Evolutionary conservation across 2,888 invertebrate species (phyloP).

Genomic region (Electrophaes corylata): DNA sequence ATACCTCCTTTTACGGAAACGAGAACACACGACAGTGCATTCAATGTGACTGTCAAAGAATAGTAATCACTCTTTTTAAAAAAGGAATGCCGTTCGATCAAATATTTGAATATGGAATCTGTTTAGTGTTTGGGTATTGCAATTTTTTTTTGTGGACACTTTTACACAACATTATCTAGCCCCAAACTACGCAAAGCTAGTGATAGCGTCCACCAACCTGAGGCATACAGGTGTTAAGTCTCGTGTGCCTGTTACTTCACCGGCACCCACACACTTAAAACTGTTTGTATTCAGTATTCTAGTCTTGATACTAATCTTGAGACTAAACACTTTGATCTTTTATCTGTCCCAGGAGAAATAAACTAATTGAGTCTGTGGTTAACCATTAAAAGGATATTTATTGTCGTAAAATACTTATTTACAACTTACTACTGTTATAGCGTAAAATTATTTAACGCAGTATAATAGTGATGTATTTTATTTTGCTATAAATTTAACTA

Average conservation of each 20-base stretch:
- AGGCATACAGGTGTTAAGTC: too few species aligned
- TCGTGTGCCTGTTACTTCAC: too few species aligned
- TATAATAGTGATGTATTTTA: slow-evolving; percentile 27
- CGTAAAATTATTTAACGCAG: slow-evolving; percentile 29
- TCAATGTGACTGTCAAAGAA: slow-evolving; percentile 13
- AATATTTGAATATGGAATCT: slow-evolving; percentile 12
- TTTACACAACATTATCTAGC: too few species aligned
- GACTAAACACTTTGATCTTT: slow-evolving; percentile 7
- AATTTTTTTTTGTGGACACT: too few species aligned
- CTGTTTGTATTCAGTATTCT: too few species aligned
- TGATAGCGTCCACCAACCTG: too few species aligned
- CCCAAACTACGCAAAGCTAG: too few species aligned
- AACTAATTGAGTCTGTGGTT: slow-evolving; percentile 28
- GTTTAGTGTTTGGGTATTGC: background rate
- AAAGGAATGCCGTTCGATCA: slow-evolving; percentile 3
- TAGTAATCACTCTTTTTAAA: slow-evolving; percentile 5
- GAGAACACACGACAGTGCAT: slow-evolving; percentile 19
- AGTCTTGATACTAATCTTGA: background rate
- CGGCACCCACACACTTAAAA: too few species aligned
- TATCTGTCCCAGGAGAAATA: slow-evolving; percentile 14
- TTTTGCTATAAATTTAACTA: background rate
- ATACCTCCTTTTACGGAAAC: slow-evolving; percentile 16
- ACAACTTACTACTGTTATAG: slow-evolving; percentile 29
- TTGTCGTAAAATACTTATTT: slow-evolving; percentile 30
- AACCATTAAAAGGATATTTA: slow-evolving; percentile 33